Conservation (phyloP, 2,797 vertebrate genomes). For the Muraenolepis orangiensis region DNA sequence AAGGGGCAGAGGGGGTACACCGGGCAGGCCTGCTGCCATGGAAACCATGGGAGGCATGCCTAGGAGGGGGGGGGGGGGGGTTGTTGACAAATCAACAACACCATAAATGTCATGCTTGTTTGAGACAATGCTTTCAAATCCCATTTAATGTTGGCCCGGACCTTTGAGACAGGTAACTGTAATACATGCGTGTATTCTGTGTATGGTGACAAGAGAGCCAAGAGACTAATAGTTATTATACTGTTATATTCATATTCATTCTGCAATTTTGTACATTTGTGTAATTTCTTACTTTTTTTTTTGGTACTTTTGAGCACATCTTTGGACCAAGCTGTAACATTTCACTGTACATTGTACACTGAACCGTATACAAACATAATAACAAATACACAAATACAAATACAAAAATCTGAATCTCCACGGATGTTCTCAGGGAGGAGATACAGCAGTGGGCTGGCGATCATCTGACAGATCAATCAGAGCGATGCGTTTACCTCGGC, state of each 20-base stretch:
- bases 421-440: neutral
- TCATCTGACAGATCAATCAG: neutral
- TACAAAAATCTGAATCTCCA: too few species aligned
- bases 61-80: conserved; percentile 53
- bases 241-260: too few species aligned
- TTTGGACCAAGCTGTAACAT: too few species aligned
- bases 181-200: neutral
- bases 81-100: too few species aligned
- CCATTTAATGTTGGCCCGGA: neutral
- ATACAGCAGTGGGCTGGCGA: neutral
- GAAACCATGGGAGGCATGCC: conserved; percentile 81
- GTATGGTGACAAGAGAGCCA: too few species aligned
- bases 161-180: neutral
- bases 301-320: too few species aligned
- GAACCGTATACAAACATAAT: too few species aligned
- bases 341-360: too few species aligned
- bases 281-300: too few species aligned
- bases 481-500: neutral
- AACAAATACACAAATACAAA: too few species aligned
- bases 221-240: too few species aligned
- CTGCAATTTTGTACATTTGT: too few species aligned
- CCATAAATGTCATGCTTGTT: neutral
- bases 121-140: neutral
- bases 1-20: conserved; percentile 86
- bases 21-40: conserved; percentile 79